Base-by-base conservation (phyloP, 2,797 vertebrate species). In the Pseudomugil gertrudae region DNA sequence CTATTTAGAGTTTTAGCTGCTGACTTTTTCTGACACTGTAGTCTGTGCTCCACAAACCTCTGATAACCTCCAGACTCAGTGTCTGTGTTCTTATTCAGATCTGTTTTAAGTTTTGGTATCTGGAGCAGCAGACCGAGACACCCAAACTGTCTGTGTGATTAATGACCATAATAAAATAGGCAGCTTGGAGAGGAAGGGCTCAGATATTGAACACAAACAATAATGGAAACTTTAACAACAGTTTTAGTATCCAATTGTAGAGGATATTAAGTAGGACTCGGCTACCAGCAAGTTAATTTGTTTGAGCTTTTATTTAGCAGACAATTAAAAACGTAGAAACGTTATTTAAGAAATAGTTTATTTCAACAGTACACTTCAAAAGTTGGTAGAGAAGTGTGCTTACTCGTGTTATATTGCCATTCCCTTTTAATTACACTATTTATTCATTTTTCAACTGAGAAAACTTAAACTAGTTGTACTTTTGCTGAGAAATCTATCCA, bases 71-170 rank as follows among this genome's bases (percentile, higher is more conserved):
- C n/a, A n/a, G n/a, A 21, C 75, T 62, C 67, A 24, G 30, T 29
- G 14, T 70, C 38, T 33, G n/a, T 55, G 62, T 64, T 59, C 27
- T 50, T 38, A 50, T 17, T 6, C 52, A 52, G 43, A 62, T 56
- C 6, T 27, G 64, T 57, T 75, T 55, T 52, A 79, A 65, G 59
- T 69, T 79, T 51, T 71, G 63, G 67, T 76, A 85, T 81, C 61
- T 87, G 75, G 84, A 84, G 78, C 87, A 86, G 72, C 72, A 78
- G 66, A 78, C 63, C 45, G 74, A 70, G 72, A 81, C 66, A 66
- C 63, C 57, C 66, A 40, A 51, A 71, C 74, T 74, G 67, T 81
- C 79, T 40, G 2, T 26, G 63, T 83, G 87, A 90, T 87, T 74
- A 81, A 89, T 79, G 77, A 56, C 76, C 43, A 43, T 57, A 73